A percentile compares a stretch with the other conserved stretches of the same genome.
phyloP scores from a whole-genome alignment of 1,140 invertebrate species.

The Eurosta solidaginis region DNA sequence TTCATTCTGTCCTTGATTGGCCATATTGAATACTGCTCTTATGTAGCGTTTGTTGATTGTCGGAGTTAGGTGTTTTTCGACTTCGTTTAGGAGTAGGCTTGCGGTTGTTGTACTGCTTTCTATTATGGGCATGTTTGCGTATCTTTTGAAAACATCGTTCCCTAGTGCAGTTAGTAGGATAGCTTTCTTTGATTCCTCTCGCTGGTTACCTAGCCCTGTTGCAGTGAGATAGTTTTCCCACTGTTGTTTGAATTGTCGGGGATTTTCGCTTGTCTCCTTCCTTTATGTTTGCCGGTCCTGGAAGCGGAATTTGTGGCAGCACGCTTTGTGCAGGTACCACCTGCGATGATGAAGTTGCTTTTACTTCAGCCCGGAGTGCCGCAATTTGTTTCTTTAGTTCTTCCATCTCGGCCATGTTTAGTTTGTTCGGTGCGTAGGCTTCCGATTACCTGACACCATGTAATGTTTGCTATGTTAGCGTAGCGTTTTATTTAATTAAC shows the following conservation, averaged over 20 bases:
- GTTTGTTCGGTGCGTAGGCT: not conserved
- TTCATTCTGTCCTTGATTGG: not conserved
- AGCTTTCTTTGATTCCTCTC: not conserved
- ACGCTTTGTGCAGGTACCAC: not conserved
- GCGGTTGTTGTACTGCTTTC: not conserved
- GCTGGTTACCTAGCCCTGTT: not conserved
- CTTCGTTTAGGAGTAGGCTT: not conserved
- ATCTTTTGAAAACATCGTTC: not conserved
- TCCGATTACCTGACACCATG: not conserved
- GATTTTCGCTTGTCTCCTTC: not conserved
- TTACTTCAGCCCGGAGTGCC: not conserved
- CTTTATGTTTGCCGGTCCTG: not conserved
- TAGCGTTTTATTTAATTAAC: no score
- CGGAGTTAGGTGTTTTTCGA: not conserved
- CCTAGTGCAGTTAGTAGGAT: not conserved
- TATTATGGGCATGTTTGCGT: not conserved
- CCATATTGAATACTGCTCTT: not conserved
- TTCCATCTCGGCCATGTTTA: not conserved
- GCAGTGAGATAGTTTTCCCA: not conserved
- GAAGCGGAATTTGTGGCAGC: not conserved
- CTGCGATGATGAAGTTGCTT: not conserved
- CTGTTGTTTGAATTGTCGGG: not conserved
- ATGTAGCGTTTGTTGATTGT: conserved; percentile 8
- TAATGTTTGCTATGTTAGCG: no score
- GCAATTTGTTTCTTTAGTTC: not conserved